These are phyloP conservation scores for Digitonthophagus gazella DNA, from an alignment of 2,888 invertebrate species.

Conservation along the genomic window DNA sequence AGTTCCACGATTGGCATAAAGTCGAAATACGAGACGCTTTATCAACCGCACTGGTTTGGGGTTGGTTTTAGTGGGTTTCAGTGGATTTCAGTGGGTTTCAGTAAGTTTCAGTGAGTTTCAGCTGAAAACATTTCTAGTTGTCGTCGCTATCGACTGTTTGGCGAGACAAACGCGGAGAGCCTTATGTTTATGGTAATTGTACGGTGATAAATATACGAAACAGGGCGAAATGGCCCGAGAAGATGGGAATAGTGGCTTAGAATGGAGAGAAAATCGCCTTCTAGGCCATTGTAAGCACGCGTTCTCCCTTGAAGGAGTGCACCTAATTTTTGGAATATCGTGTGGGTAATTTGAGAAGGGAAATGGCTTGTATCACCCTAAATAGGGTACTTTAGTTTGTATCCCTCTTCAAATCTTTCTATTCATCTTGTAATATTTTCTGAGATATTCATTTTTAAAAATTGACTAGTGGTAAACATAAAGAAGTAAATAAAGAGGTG, in stretches of 20 bases:
- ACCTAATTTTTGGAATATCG: neutral
- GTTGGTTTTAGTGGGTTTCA: no score
- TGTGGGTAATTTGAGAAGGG: neutral
- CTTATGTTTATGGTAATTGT: conserved; percentile 17
- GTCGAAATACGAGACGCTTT: neutral
- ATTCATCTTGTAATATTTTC: no score
- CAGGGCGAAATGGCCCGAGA: neutral
- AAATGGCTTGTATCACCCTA: no score
- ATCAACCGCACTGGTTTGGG: neutral
- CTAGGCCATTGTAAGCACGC: neutral
- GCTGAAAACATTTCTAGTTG: neutral
- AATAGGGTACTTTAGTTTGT: neutral
- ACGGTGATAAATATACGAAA: conserved; percentile 6
- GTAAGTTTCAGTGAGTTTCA: no score
- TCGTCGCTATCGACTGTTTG: neutral
- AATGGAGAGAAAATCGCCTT: neutral
- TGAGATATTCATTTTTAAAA: no score
- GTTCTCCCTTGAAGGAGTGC: neutral
- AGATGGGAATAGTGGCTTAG: neutral
- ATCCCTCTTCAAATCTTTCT: no score
- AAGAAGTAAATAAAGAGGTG: neutral
- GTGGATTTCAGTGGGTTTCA: neutral
- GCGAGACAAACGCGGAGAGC: neutral
- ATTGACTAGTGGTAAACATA: no score
- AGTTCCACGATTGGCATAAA: neutral